A percentile compares a stretch with the other conserved stretches of the same genome.
These are phyloP conservation scores for Strigamia maritima DNA, from an alignment of 2,888 invertebrate species.

Conservation along the genomic window DNA sequence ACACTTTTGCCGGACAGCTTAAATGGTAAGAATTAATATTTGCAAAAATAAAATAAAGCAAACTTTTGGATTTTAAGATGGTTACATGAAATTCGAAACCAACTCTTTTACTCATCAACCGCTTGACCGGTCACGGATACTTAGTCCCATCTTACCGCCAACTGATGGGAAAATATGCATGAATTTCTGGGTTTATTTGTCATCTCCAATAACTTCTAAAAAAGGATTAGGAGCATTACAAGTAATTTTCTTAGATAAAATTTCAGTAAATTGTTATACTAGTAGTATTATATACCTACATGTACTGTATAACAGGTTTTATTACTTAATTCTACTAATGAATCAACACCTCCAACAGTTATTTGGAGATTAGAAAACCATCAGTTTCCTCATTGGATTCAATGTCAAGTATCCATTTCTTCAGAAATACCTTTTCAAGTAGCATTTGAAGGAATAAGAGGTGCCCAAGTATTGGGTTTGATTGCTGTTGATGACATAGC, in stretches of 20 bases:
- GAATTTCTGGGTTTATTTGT: conserved; percentile 42
- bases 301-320: neutral
- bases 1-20: conserved; percentile 37
- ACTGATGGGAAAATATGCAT: conserved; percentile 39
- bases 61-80: conserved; percentile 36
- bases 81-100: conserved; percentile 42
- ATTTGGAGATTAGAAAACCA: conserved; percentile 60
- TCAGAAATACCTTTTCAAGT: conserved; percentile 44
- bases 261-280: too few relatives aligned
- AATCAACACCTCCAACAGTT: conserved; percentile 11
- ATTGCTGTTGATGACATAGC: conserved; percentile 61
- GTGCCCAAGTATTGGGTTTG: conserved; percentile 56
- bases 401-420: conserved; percentile 55
- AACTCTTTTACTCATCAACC: conserved; percentile 41
- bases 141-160: conserved; percentile 40
- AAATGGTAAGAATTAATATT: conserved; percentile 35
- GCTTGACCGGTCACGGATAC: conserved; percentile 55
- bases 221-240: conserved; percentile 53
- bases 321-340: conserved; percentile 36
- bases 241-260: conserved; percentile 45
- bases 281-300: neutral
- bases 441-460: conserved; percentile 61
- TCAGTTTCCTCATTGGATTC: conserved; percentile 59
- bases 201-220: conserved; percentile 36
- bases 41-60: neutral